Evolutionary conservation across 2,888 invertebrate genomes (phyloP).

Genomic region (Agrenia bidenticulata): DNA sequence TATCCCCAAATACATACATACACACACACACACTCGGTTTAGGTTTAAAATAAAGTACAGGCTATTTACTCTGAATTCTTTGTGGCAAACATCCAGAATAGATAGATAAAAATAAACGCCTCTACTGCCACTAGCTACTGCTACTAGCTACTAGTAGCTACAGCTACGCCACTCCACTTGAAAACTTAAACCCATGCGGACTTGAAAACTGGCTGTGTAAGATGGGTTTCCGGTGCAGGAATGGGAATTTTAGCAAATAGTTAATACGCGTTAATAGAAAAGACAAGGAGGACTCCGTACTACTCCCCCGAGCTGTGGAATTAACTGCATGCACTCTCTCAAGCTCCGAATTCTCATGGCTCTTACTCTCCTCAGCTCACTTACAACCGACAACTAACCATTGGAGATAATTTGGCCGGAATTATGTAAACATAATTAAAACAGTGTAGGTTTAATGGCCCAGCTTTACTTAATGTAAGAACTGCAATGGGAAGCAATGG

Average conservation of each 20-base stretch:
- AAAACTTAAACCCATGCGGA: too few relatives aligned
- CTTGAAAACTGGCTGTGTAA: too few relatives aligned
- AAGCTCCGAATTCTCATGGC: too few relatives aligned
- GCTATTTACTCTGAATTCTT: slow-evolving; percentile 27
- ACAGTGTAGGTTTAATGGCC: slow-evolving; percentile 4
- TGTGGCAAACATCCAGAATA: slow-evolving; percentile 40
- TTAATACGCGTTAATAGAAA: too few relatives aligned
- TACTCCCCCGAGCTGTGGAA: too few relatives aligned
- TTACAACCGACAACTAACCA: neutral
- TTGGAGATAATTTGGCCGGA: slow-evolving; percentile 3
- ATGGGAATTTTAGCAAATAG: too few relatives aligned
- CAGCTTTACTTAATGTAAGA: neutral
- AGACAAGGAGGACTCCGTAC: too few relatives aligned
- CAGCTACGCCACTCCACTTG: neutral
- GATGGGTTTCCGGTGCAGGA: too few relatives aligned
- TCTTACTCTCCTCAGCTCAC: too few relatives aligned
- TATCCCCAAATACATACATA: slow-evolving; percentile 2
- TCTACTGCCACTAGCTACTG: neutral
- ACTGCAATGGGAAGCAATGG: neutral
- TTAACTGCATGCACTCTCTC: too few relatives aligned
- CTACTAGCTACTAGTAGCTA: neutral
- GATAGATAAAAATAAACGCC: slow-evolving; percentile 35
- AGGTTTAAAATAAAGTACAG: slow-evolving; percentile 17
- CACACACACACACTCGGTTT: neutral
- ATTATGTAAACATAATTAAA: slow-evolving; percentile 11